phyloP scores from a whole-genome alignment of 2,888 invertebrate genomes.

The Meteorus colon region DNA sequence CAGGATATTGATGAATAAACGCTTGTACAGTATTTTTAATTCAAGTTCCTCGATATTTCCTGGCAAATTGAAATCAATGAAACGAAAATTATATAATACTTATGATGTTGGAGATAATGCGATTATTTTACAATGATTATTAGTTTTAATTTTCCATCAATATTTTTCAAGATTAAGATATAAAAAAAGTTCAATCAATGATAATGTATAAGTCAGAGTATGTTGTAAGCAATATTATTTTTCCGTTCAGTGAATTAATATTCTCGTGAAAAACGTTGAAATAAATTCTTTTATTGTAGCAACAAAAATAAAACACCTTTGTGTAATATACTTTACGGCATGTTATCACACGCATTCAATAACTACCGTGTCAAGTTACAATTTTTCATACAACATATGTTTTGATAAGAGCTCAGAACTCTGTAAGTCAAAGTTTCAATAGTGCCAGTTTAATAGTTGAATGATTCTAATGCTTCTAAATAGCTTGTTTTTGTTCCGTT shows the following conservation, averaged over 20 bases:
- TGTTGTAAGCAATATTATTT: constrained; percentile 1
- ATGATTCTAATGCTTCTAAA: too few species aligned
- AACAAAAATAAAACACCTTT: neutral
- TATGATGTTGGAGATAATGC: constrained; percentile 11
- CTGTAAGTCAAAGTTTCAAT: too few species aligned
- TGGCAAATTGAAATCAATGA: constrained; percentile 55
- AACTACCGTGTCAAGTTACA: too few species aligned
- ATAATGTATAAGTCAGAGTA: constrained; percentile 25
- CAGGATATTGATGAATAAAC: constrained; percentile 55
- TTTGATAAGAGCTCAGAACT: too few species aligned
- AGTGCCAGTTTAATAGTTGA: too few species aligned
- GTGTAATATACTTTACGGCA: constrained; percentile 26
- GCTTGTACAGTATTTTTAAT: constrained; percentile 70
- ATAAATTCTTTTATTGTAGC: constrained; percentile 19
- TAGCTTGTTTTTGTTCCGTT: too few species aligned
- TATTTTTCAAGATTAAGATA: constrained; percentile 37
- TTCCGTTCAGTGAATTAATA: neutral
- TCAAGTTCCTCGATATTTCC: constrained; percentile 56
- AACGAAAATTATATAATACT: neutral
- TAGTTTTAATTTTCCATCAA: constrained; percentile 29
- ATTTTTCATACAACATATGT: too few species aligned
- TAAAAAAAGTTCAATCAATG: constrained; percentile 18
- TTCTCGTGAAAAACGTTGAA: neutral
- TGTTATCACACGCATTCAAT: too few species aligned
- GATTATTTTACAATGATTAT: constrained; percentile 6